A percentile compares a stretch with the other conserved stretches of the same genome.
Evolutionary conservation across 2,888 invertebrate species (phyloP).

Genomic region (Drosophila trichaetosa): DNA sequence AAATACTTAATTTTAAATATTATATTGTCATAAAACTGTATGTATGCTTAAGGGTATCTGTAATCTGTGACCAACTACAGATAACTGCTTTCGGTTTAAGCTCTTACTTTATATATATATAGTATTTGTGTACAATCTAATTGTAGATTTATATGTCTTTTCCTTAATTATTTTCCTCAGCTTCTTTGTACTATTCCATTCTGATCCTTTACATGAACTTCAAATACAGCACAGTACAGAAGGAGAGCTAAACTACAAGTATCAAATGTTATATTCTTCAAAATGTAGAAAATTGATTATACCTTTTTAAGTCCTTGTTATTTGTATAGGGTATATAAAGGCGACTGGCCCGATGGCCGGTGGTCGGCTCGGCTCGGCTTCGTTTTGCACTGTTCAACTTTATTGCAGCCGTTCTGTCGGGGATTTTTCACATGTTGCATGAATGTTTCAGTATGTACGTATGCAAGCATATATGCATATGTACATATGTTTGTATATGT

Average conservation of each 20-base stretch:
- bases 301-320: neutral
- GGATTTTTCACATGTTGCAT: conserved; percentile 20
- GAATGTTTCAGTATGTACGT: neutral
- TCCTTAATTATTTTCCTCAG: neutral
- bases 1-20: neutral
- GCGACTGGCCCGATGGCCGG: conserved; percentile 18
- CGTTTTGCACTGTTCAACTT: conserved; percentile 10
- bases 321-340: conserved; percentile 19
- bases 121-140: neutral
- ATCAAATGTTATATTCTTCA: neutral
- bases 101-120: neutral
- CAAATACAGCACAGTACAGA: neutral
- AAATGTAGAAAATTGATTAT: neutral
- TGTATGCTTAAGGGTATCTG: neutral
- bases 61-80: neutral
- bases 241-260: neutral
- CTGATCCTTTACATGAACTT: neutral
- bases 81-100: neutral
- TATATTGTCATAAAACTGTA: neutral
- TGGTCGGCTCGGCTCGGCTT: conserved; percentile 9
- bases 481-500: conserved; percentile 6
- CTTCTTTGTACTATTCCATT: neutral
- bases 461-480: conserved; percentile 3
- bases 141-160: neutral
- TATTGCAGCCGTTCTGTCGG: conserved; percentile 30